Percentiles rank a stretch among this genome's conserved stretches.
phyloP scores from a whole-genome alignment of 2,113 vertebrate species.

The Marmota monax region DNA sequence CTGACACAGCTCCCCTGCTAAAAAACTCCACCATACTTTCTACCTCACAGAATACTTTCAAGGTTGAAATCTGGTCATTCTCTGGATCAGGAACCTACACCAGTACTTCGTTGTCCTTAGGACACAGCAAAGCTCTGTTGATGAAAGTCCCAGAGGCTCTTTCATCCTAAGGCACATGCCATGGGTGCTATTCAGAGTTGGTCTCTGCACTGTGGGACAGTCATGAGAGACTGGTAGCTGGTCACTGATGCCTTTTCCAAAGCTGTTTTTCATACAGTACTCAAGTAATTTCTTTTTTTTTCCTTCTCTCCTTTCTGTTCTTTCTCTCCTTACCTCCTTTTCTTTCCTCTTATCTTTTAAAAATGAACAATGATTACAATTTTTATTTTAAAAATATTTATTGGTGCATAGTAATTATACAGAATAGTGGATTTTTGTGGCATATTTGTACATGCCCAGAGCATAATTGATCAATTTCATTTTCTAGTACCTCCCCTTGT shows the following conservation, averaged over 20 bases:
- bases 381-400: neutral
- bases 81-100: neutral
- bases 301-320: neutral
- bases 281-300: neutral
- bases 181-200: neutral
- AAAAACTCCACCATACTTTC: neutral
- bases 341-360: neutral
- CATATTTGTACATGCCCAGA: neutral
- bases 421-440: neutral
- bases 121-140: neutral
- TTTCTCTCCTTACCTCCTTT: neutral
- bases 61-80: neutral
- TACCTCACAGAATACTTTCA: neutral
- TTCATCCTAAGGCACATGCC: accelerated
- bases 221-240: neutral
- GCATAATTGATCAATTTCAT: neutral
- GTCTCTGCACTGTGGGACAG: neutral
- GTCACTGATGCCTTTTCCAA: neutral
- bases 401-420: neutral
- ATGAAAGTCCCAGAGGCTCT: neutral
- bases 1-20: neutral
- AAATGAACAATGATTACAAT: neutral
- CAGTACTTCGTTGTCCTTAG: neutral
- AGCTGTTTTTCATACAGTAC: neutral
- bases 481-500: neutral